Evolutionary conservation across 2,888 invertebrate genomes (phyloP).

Genomic region (Phaonia tiefii): DNA sequence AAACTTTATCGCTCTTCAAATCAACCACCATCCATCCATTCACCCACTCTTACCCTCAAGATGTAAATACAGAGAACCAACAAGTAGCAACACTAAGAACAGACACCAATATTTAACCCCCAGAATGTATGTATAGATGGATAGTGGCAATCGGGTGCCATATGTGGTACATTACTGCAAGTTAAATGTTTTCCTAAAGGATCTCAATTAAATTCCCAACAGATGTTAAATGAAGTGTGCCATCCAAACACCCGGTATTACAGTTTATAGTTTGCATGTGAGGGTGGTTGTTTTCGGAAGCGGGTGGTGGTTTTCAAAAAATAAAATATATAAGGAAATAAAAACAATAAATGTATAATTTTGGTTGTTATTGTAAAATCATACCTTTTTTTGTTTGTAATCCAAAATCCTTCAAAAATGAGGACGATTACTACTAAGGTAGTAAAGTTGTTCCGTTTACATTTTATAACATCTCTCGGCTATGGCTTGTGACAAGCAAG

Average conservation of each 20-base stretch:
- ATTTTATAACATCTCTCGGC: background rate
- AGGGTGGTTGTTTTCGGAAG: background rate
- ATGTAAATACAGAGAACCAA: too few relatives aligned
- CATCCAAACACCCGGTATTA: background rate
- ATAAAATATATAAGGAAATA: background rate
- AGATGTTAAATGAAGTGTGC: constrained; percentile 48
- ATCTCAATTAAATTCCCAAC: constrained; percentile 59
- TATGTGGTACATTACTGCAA: too few relatives aligned
- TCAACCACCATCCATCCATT: too few relatives aligned
- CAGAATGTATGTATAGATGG: background rate
- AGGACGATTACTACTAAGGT: too few relatives aligned
- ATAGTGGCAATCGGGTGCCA: background rate
- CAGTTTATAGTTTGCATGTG: background rate
- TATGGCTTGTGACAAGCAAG: background rate
- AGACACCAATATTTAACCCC: too few relatives aligned
- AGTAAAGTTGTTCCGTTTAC: too few relatives aligned
- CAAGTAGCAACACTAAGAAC: too few relatives aligned
- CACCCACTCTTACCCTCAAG: background rate
- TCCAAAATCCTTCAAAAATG: background rate
- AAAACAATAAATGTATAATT: background rate
- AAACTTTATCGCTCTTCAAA: background rate
- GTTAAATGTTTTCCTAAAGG: constrained; percentile 31
- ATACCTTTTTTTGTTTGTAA: background rate
- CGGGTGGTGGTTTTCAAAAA: constrained; percentile 13
- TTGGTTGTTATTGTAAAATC: background rate